phyloP scores from a whole-genome alignment of 2,113 vertebrate species.

The Nothocercus nigrocapillus region DNA sequence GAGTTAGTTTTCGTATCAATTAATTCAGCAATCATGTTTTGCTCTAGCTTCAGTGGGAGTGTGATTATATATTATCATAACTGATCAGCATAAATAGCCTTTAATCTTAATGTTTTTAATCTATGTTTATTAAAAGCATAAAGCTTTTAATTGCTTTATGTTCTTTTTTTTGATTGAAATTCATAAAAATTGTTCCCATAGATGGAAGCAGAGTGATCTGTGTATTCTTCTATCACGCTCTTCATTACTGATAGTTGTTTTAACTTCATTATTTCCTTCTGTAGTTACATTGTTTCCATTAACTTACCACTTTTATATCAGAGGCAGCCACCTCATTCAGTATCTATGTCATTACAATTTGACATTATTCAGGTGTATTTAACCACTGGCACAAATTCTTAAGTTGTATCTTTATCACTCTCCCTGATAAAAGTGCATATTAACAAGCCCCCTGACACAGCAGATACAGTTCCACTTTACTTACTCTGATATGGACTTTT shows the following conservation, averaged over 20 bases:
- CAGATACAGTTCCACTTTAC: neutral
- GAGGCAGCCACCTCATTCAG: neutral
- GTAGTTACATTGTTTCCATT: neutral
- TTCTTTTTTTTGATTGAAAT: neutral
- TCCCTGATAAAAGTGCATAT: neutral
- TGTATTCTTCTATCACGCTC: neutral
- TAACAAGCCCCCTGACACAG: neutral
- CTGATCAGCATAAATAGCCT: neutral
- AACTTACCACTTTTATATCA: neutral
- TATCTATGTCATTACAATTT: neutral
- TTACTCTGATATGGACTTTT: neutral
- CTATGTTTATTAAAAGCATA: neutral
- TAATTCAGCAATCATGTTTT: neutral
- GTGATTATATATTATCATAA: neutral
- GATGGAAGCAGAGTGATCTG: neutral
- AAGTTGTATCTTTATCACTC: neutral
- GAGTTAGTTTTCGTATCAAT: neutral
- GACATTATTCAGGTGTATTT: slow-evolving; percentile 15
- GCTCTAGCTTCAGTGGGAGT: neutral
- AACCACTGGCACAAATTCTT: neutral
- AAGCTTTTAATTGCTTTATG: slow-evolving; percentile 1
- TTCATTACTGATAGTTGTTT: neutral
- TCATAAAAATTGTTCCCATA: neutral
- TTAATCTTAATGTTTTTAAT: neutral
- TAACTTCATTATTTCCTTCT: neutral